Conservation (phyloP, 1,140 invertebrate genomes). For the Halictus rubicundus region DNA sequence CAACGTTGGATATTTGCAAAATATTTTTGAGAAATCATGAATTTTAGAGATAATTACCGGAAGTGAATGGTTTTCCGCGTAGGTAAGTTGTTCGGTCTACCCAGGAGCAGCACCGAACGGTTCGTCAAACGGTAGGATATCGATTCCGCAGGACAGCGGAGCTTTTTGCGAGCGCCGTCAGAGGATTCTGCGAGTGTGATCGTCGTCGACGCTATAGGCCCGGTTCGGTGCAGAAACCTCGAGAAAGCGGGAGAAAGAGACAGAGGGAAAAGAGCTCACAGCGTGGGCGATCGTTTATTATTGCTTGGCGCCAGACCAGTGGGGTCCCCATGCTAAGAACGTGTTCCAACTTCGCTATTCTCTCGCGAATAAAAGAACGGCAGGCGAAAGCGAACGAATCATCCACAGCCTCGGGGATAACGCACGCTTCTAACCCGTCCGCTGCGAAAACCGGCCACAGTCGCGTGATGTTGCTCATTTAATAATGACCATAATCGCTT, state of each 20-base stretch:
- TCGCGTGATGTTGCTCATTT: not conserved
- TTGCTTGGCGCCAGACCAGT: conserved; percentile 71
- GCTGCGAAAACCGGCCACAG: not conserved
- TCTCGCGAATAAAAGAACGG: conserved; percentile 34
- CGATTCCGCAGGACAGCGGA: conserved; percentile 23
- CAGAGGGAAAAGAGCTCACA: conserved; percentile 27
- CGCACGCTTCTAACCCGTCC: conserved; percentile 10
- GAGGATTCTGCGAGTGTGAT: conserved; percentile 27
- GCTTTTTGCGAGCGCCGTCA: conserved; percentile 25
- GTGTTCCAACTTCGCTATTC: conserved; percentile 33
- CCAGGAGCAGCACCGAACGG: not conserved
- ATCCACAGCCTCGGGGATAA: conserved; percentile 31
- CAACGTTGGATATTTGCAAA: no score
- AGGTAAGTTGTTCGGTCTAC: no score
- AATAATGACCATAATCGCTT: not conserved
- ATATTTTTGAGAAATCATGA: no score
- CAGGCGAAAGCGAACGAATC: conserved; percentile 35
- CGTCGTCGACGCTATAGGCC: conserved; percentile 2
- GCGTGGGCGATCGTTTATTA: conserved; percentile 76
- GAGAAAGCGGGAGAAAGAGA: conserved; percentile 28
- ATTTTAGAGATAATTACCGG: no score
- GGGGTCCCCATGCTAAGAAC: conserved; percentile 48
- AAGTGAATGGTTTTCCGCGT: no score
- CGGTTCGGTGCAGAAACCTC: conserved; percentile 52
- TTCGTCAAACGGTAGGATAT: conserved; percentile 24